A percentile compares a stretch with the other conserved stretches of the same genome.
phyloP scores from a whole-genome alignment of 2,113 vertebrate species.

The Mobula hypostoma region DNA sequence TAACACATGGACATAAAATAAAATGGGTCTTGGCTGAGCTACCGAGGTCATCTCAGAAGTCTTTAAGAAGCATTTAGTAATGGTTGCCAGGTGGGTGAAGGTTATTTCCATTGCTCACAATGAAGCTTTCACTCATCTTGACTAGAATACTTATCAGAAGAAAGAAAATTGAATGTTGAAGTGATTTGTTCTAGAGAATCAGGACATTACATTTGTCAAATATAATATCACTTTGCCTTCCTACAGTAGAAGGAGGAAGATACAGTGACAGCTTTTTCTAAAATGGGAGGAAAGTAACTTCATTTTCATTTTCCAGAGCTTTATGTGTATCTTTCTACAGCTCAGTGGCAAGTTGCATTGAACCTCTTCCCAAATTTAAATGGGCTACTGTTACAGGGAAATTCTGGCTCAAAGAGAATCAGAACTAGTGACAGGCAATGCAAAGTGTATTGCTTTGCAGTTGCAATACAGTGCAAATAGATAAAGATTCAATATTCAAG shows the following conservation, averaged over 20 bases:
- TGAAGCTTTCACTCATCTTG: conserved; percentile 4
- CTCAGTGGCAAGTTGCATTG: neutral
- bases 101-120: conserved; percentile 1
- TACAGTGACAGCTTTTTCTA: neutral
- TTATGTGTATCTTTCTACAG: neutral
- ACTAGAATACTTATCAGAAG: neutral
- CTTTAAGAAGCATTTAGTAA: neutral
- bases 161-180: neutral
- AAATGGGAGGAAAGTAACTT: neutral
- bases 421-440: no score
- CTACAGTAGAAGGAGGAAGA: neutral
- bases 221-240: neutral
- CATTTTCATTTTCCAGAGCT: neutral
- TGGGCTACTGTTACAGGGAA: neutral
- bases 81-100: neutral
- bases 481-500: no score
- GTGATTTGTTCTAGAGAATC: neutral
- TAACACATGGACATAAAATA: conserved; percentile 10
- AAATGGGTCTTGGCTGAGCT: neutral
- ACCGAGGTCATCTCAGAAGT: neutral
- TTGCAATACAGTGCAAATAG: no score
- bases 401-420: neutral
- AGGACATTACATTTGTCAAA: neutral
- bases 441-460: no score
- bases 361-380: neutral